Evolutionary conservation across 2,797 vertebrate genomes (phyloP).

Genomic region (Gymnothorax javanicus): DNA sequence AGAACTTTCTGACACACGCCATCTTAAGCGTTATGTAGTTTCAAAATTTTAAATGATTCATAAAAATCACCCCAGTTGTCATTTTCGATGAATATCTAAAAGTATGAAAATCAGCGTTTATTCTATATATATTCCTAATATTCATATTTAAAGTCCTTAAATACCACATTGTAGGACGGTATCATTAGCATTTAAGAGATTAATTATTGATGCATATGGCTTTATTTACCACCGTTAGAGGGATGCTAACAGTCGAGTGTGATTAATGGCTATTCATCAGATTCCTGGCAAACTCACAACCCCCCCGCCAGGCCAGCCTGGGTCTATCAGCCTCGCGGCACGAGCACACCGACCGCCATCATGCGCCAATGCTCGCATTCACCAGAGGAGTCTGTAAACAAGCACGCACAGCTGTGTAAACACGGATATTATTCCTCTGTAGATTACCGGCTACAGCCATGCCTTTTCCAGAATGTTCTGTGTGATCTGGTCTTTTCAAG

Average conservation of each 20-base stretch:
- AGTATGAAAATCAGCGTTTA: background rate
- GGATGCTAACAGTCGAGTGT: background rate
- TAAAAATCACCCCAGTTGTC: background rate
- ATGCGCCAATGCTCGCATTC: background rate
- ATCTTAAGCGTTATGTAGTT: no score
- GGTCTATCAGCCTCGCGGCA: background rate
- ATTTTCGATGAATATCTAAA: background rate
- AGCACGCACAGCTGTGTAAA: constrained; percentile 26
- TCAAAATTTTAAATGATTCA: no score
- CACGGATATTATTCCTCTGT: constrained; percentile 21
- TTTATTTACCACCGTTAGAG: background rate
- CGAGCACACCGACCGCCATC: background rate
- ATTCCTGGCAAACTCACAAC: constrained; percentile 3
- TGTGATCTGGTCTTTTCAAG: background rate
- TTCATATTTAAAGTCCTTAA: background rate
- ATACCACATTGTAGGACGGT: background rate
- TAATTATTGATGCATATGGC: constrained; percentile 2
- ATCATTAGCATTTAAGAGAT: background rate
- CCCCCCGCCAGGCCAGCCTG: background rate
- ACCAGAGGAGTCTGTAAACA: constrained; percentile 12
- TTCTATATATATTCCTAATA: background rate
- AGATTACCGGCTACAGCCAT: constrained; percentile 3
- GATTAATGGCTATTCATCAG: constrained; percentile 12
- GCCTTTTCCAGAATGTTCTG: background rate
- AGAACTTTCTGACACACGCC: no score